Evolutionary conservation across 2,888 invertebrate species (phyloP).

Genomic region (Dicranocentrus wangi): DNA sequence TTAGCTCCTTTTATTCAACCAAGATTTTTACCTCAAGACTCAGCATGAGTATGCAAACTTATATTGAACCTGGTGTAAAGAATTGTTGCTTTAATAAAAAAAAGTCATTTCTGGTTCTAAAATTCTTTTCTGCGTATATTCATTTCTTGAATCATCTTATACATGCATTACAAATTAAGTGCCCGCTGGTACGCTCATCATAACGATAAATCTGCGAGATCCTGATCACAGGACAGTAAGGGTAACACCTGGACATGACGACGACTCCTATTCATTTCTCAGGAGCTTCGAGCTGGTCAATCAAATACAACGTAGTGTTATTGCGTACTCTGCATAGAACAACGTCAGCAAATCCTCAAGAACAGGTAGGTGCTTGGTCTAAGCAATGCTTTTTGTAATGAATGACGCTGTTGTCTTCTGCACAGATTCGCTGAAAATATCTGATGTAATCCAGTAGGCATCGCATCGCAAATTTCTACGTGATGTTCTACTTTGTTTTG

Average conservation of each 20-base stretch:
- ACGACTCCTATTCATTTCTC: not conserved
- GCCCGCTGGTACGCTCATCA: not conserved
- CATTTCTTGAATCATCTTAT: too few relatives aligned
- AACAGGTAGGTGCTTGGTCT: not conserved
- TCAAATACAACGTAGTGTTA: not conserved
- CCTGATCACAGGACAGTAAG: not conserved
- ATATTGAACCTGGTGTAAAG: conserved; percentile 10
- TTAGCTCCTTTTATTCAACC: conserved; percentile 46
- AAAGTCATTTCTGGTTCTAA: too few relatives aligned
- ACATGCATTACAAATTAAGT: not conserved
- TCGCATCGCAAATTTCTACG: not conserved
- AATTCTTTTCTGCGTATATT: too few relatives aligned
- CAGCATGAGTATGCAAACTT: too few relatives aligned
- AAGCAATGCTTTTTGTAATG: not conserved
- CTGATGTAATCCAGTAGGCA: not conserved
- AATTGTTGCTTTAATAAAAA: not conserved
- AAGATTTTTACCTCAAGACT: conserved; percentile 29
- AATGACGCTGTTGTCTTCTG: not conserved
- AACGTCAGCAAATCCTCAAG: not conserved
- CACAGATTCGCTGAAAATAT: not conserved
- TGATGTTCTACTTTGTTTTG: not conserved
- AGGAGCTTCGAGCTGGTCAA: not conserved
- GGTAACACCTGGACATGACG: not conserved
- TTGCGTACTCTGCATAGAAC: not conserved
- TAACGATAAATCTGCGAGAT: not conserved